Base-by-base conservation (phyloP, 2,888 invertebrate species). In the Apotomis turbidana region DNA sequence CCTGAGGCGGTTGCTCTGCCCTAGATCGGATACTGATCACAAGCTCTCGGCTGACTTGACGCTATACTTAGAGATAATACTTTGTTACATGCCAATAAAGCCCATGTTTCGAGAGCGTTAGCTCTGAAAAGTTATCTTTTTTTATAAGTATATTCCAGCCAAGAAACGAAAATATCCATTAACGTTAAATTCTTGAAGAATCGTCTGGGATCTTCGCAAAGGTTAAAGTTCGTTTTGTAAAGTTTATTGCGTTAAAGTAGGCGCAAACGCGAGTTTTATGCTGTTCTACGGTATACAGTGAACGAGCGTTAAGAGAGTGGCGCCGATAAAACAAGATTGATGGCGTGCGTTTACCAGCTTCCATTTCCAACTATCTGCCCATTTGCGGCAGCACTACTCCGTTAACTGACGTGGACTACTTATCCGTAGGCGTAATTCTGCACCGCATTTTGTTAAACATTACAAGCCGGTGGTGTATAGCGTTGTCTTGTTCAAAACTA, bases 261-360 rank as follows among this genome's bases (percentile, higher is more conserved):
- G 58, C 66, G 58, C 62, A 55, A 72, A 72, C 57, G 62, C 61
- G 62, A 58, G 67, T 60, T 68, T 68, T 68, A 68, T 68, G 58
- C 57, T 49, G 57, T 68, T 71, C 62, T 67, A 71, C 49, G 44
- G 49, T 71, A 36, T 68, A 63, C 68, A 58, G 27, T 57, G 44
- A 41, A 13, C 58, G 58, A 46, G 51, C 13, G 44, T 54, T 54
- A 5, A 13, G 57, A 59, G 52, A 58, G 62, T 49, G 58, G 58
- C 58, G 61, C 68, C 72, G 68, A 72, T 72, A 68, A 68, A 68
- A 72, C 58, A 58, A 68, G 72, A 72, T 72, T 72, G 68, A 72
- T 68, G 68, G 68, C 54, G 68, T 63, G 72, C 72, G 52, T 63
- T 63, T 58, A 58, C 62, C 63, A 72, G 63, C 72, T 68, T 63